Evolutionary conservation across 2,888 invertebrate genomes (phyloP).

Genomic region (Nyleta sp.): DNA sequence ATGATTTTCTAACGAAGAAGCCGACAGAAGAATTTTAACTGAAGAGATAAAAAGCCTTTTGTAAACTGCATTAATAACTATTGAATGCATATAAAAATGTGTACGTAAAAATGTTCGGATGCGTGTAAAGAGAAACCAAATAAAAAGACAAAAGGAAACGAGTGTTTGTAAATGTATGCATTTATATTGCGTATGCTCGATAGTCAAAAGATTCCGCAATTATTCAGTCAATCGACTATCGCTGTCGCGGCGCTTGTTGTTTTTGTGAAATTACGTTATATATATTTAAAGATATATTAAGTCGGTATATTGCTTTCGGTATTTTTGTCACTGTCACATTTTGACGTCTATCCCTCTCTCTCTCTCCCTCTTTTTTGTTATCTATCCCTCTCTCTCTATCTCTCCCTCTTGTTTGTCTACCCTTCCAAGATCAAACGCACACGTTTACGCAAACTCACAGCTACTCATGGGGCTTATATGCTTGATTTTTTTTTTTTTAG

Average conservation of each 20-base stretch:
- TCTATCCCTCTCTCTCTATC: too few relatives aligned
- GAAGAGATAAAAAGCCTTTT: slow-evolving; percentile 23
- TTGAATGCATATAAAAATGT: slow-evolving; percentile 17
- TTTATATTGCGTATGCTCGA: slow-evolving; percentile 43
- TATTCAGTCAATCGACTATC: slow-evolving; percentile 73
- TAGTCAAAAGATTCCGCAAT: slow-evolving; percentile 54
- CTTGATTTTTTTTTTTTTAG: too few relatives aligned
- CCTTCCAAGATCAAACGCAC: too few relatives aligned
- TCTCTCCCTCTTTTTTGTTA: too few relatives aligned
- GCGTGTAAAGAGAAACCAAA: slow-evolving; percentile 7
- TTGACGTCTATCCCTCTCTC: too few relatives aligned
- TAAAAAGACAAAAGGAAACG: too few relatives aligned
- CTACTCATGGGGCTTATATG: too few relatives aligned
- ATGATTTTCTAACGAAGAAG: too few relatives aligned
- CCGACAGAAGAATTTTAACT: too few relatives aligned
- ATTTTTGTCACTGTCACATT: too few relatives aligned
- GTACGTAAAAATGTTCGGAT: neutral
- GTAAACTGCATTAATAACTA: slow-evolving; percentile 6
- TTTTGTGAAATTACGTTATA: slow-evolving; percentile 81
- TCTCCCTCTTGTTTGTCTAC: too few relatives aligned
- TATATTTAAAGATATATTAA: slow-evolving; percentile 80
- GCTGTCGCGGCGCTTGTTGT: slow-evolving; percentile 79
- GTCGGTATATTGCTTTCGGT: slow-evolving; percentile 68
- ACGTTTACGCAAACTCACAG: too few relatives aligned
- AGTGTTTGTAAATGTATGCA: slow-evolving; percentile 44